Evolutionary conservation across 1,140 invertebrate genomes (phyloP), one percentile per base, ranked within the genome.

Genomic region (Solenopsis fugax): DNA sequence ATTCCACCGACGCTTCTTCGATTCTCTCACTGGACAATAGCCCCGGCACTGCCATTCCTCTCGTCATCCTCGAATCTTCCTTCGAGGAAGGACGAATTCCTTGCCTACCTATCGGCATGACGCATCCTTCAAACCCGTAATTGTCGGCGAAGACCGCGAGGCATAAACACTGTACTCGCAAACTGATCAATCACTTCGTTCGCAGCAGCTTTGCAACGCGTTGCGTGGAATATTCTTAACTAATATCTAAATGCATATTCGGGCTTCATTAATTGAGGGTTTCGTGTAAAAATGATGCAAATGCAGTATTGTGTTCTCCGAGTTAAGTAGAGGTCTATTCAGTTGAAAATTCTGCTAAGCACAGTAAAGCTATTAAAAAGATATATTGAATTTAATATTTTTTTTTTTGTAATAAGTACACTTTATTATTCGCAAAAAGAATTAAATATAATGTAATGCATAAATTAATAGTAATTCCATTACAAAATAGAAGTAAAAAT

Each of bases 71-170:
- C 64, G 80, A 4, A 81, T 88, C 75, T 90, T 10, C 75, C 76
- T 91, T 60, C 90, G 80, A 85, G 81, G 80, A 91, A 87, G 58
- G 69, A 91, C 89, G 89, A 90, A 91, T 86, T 86, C 80, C 37
- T 88, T 72, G 72, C 64, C 65, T 77, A 45, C 52, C 76, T 90
- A 90, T 88, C 89, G 87, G 24, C 67, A 56, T 54, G 77, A 80
- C 54, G 87, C 67, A 88, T 91, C 84, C 89, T 58, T 50, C 58
- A 84, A 90, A 80, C 48, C 29, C 45, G 75, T 91, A 91, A 91
- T 91, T 91, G 90, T 87, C 52, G 89, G 84, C 64, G 81, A 16
- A 48, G 13, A 88, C 84, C 69, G 50, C 76, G 71, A 88, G 86
- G 72, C 85, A 75, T 24, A 62, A 89, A 67, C 69, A 75, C 72